Evolutionary conservation across 2,797 vertebrate species (phyloP).

Genomic region (Lepidocolaptes lacrymiger): DNA sequence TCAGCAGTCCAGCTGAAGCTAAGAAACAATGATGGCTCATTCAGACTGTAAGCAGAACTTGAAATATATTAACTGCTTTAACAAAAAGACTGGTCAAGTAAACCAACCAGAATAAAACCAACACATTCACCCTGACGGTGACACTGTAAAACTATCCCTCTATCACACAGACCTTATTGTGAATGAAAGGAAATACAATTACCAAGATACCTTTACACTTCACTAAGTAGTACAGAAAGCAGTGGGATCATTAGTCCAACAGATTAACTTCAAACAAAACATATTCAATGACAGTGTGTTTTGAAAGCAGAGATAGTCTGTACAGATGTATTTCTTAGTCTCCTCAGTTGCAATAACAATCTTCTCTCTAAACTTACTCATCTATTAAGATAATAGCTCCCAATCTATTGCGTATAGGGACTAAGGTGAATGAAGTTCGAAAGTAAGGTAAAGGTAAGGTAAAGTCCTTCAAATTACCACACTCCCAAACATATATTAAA

Average conservation of each 20-base stretch:
- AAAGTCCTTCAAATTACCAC: not conserved
- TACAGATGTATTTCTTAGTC: not conserved
- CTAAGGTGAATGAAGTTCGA: not conserved
- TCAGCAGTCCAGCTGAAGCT: not conserved
- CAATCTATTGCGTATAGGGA: not conserved
- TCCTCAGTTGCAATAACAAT: not conserved
- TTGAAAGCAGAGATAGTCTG: not conserved
- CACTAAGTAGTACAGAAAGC: not conserved
- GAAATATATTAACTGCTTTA: not conserved
- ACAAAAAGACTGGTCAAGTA: not conserved
- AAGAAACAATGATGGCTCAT: not conserved
- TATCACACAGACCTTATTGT: not conserved
- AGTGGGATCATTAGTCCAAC: not conserved
- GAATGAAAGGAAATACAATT: constrained; percentile 16
- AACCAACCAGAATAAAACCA: not conserved
- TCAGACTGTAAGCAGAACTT: not conserved
- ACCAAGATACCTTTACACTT: not conserved
- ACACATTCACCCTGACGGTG: fast-evolving
- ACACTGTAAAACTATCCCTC: not conserved
- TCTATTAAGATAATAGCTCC: not conserved
- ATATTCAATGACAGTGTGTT: not conserved
- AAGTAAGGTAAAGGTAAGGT: not conserved
- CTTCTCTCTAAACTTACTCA: not conserved
- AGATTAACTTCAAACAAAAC: not conserved
- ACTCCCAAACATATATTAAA: not conserved